Base-by-base conservation (phyloP, 2,113 vertebrate genomes). In the Oncorhynchus nerka region DNA sequence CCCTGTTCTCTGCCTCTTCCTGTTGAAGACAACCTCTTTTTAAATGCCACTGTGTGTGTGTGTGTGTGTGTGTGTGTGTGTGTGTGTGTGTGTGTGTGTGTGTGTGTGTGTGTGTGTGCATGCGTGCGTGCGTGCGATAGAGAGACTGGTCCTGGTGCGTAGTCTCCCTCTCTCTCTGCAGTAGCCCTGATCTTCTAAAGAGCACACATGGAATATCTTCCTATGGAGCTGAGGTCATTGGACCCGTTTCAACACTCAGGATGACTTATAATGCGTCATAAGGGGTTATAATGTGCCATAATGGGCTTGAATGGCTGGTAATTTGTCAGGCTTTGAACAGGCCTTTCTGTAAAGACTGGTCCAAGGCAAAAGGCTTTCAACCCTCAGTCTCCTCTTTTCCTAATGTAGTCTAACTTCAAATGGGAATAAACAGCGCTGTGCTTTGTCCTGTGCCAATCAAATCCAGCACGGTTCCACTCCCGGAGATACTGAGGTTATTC, bases 401-500 rank as follows among this genome's bases (percentile, higher is more conserved):
- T 45, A 45, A 45, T 45, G 39, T 2, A 45, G 39, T 11, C 80
- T 76, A 86, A 88, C 86, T 89, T 87, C 71, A 83, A 89, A 86
- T 84, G 71, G 74, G 61, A 80, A 69, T 59, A 49, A 75, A 77
- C 48, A 28, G 15, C 67, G 77, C 84, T 84, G 76, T 6, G 77
- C 85, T 88, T 87, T 85, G 81, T 82, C 80, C 77, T 75, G 75
- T 91, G 86, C 82, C 89, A 92, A 79, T 87, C 83, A 83, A 86
- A 82, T 88, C 86, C 77, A 81, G 79, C 89, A 81, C 75, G 81
- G 84, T 88, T 91, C 82, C 84, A 81, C 84, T 90, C 83, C 77
- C 82, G 83, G 82, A 89, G 82, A 80, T 87, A 90, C 24, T 32
- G 85, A 86, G 85, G 87, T 90, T 86, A 88, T 88, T 91, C 86